Evolutionary conservation across 1,140 invertebrate species (phyloP), one percentile per base, ranked within the genome.

Genomic region (Octopus sinensis): DNA sequence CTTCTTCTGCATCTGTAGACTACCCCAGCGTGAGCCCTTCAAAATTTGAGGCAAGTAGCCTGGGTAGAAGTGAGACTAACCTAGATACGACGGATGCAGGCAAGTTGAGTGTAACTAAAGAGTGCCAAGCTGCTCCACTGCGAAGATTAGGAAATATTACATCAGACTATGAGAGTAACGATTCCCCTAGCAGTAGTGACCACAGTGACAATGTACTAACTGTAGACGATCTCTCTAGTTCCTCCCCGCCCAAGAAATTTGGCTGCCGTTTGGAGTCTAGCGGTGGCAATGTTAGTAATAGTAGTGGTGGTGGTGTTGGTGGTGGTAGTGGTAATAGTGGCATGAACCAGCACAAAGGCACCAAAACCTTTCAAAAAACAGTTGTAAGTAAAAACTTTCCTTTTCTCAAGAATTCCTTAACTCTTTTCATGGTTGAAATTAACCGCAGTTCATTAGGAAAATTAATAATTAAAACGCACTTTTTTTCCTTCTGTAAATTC

Each of bases 101-200:
- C 54, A 78, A 73, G 71, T 68, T 30, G 43, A 79, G 76, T 17
- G 62, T 23, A 10, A 17, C 30, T 76, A 76, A 7, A n/a, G 76
- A 71, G 6, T 54, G 9, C 3, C 76, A 76, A 68, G 0, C 30
- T 73, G 23, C 17, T 9, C 51, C 79, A 23, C 73, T 86, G 30
- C 54, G 79, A 53, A 84, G 84, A 77, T 84, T 88, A 56, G 80
- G 88, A 62, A 87, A 90, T 83, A 88, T 90, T 62, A 91, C 91
- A 7, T 91, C 91, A 5, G 91, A 92, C 83, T 92, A 92, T 82
- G 91, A 92, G 84, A 91, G 90, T 84, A 91, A 88, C 83, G 91
- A 92, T 83, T 91, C 90, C 12, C 91, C 91, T 3, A 91, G 89
- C 82, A 90, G 88, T 83, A 91, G 91, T 84, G 90, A 91, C 76